Conservation (phyloP, 2,888 invertebrate genomes). For the Orchesellides sinensis region DNA sequence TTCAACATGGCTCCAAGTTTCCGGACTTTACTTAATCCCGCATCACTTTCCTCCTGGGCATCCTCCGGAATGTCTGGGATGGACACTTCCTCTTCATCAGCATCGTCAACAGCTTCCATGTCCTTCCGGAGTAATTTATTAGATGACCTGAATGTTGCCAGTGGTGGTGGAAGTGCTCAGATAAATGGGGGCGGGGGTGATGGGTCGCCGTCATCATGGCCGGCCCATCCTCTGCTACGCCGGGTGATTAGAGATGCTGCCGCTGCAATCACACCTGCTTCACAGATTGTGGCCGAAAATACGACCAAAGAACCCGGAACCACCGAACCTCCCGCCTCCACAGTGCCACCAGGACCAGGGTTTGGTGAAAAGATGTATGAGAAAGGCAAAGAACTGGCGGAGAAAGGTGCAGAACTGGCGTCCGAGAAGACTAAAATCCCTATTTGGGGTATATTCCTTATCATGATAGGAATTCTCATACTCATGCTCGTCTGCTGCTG, state of each 20-base stretch:
- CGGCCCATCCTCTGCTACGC: conserved; percentile 45
- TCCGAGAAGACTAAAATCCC: conserved; percentile 73
- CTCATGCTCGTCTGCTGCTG: conserved; percentile 67
- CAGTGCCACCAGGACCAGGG: conserved; percentile 68
- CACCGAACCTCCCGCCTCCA: conserved; percentile 52
- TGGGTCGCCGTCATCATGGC: conserved; percentile 10
- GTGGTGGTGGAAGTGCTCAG: conserved; percentile 12
- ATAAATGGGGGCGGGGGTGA: conserved; percentile 24
- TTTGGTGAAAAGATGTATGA: conserved; percentile 64
- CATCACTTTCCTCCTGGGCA: conserved; percentile 17
- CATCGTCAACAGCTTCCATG: conserved; percentile 59
- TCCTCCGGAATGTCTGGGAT: neutral
- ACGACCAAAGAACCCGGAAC: conserved; percentile 58
- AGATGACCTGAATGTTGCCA: conserved; percentile 56
- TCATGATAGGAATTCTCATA: conserved; percentile 72
- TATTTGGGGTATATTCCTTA: conserved; percentile 72
- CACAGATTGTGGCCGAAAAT: conserved; percentile 36
- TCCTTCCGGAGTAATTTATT: conserved; percentile 60
- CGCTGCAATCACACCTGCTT: too few species aligned
- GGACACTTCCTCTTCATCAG: neutral
- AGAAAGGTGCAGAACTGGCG: conserved; percentile 67
- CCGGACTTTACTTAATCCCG: conserved; percentile 37
- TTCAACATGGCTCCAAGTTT: conserved; percentile 41
- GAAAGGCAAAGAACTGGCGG: conserved; percentile 63
- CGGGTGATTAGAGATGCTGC: conserved; percentile 26